Evolutionary conservation across 2,888 invertebrate genomes (phyloP).

Genomic region (Petrolisthes cinctipes): DNA sequence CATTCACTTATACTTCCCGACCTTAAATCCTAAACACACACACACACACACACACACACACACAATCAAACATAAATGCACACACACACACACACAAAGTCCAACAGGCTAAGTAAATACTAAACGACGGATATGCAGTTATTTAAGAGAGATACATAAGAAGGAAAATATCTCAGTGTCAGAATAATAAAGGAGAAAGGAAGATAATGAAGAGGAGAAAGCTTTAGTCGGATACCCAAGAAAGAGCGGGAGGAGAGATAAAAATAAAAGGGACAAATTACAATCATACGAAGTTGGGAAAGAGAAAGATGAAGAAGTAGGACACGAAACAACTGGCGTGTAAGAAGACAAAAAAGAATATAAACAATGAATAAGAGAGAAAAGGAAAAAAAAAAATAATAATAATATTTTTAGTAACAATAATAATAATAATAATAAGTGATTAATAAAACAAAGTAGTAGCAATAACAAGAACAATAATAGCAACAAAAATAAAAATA

Average conservation of each 20-base stretch:
- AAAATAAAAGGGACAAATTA: not conserved
- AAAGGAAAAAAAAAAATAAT: not conserved
- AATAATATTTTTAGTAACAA: not conserved
- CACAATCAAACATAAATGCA: too few relatives aligned
- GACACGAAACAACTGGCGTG: not conserved
- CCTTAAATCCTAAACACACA: too few relatives aligned
- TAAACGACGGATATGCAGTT: too few relatives aligned
- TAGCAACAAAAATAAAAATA: too few relatives aligned
- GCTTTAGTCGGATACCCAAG: not conserved
- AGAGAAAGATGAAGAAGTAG: too few relatives aligned
- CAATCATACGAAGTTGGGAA: too few relatives aligned
- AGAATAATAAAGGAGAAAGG: conserved; percentile 22
- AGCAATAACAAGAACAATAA: too few relatives aligned
- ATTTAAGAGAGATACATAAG: too few relatives aligned
- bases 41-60: too few relatives aligned
- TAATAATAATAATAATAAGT: not conserved
- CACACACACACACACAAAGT: not conserved
- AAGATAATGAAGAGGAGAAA: conserved; percentile 10
- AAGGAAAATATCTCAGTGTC: not conserved
- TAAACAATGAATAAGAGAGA: too few relatives aligned
- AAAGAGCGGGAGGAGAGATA: conserved; percentile 7
- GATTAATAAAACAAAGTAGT: not conserved
- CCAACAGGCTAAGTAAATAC: too few relatives aligned
- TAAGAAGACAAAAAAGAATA: not conserved
- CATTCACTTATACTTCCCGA: too few relatives aligned